These are phyloP conservation scores for Caprella mutica DNA, from an alignment of 2,888 invertebrate species.

Conservation along the genomic window DNA sequence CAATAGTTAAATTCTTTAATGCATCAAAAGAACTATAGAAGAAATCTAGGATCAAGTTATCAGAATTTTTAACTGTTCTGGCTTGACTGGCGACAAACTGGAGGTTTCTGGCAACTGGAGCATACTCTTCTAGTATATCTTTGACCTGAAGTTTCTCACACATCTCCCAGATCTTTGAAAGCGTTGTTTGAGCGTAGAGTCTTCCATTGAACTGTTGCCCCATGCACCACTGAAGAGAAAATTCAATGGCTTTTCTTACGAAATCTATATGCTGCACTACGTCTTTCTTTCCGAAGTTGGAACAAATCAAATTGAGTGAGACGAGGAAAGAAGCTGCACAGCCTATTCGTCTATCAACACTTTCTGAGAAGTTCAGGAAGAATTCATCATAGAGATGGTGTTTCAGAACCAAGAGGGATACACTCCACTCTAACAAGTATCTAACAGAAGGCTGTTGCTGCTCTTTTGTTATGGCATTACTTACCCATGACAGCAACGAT, in stretches of 20 bases:
- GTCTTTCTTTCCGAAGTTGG: slow-evolving; percentile 36
- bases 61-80: too few relatives aligned
- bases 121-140: slow-evolving; percentile 42
- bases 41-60: slow-evolving; percentile 46
- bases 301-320: slow-evolving; percentile 43
- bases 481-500: slow-evolving; percentile 17
- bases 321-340: slow-evolving; percentile 44
- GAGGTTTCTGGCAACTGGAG: slow-evolving; percentile 44
- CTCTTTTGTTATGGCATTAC: slow-evolving; percentile 44
- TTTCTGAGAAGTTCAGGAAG: slow-evolving; percentile 40
- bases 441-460: slow-evolving; percentile 53
- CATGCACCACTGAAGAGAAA: slow-evolving; percentile 62
- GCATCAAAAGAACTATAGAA: slow-evolving; percentile 50
- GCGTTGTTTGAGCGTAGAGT: slow-evolving; percentile 57
- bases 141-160: slow-evolving; percentile 36
- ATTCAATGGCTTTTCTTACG: slow-evolving; percentile 49
- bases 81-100: slow-evolving; percentile 46
- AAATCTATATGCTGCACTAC: slow-evolving; percentile 44
- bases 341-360: slow-evolving; percentile 41
- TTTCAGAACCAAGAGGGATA: slow-evolving; percentile 43
- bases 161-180: slow-evolving; percentile 42
- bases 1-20: slow-evolving; percentile 43
- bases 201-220: slow-evolving; percentile 70
- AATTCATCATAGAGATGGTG: slow-evolving; percentile 37
- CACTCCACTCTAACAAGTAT: slow-evolving; percentile 51